Evolutionary conservation across 2,888 invertebrate genomes (phyloP).

Genomic region (Tuta absoluta): DNA sequence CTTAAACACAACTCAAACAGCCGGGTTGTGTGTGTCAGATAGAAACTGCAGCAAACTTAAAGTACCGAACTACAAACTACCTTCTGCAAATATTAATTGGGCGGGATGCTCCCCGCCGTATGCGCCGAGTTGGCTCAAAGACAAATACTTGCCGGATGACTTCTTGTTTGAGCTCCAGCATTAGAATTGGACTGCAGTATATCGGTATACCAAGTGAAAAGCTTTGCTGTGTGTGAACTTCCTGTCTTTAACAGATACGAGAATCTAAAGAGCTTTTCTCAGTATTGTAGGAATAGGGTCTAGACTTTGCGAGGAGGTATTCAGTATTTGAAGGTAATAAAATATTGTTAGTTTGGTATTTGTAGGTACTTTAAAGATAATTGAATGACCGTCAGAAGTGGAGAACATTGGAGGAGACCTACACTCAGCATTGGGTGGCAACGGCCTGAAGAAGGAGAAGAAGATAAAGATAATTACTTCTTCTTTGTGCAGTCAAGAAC

Average conservation of each 20-base stretch:
- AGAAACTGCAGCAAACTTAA: slow-evolving; percentile 57
- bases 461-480: too few relatives aligned
- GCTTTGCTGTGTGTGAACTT: slow-evolving; percentile 1
- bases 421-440: too few relatives aligned
- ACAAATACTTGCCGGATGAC: slow-evolving; percentile 56
- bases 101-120: slow-evolving; percentile 50
- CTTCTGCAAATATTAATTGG: slow-evolving; percentile 68
- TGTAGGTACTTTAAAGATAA: too few relatives aligned
- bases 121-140: slow-evolving; percentile 54
- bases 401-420: too few relatives aligned
- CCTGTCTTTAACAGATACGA: not conserved
- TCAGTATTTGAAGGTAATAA: too few relatives aligned
- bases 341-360: too few relatives aligned
- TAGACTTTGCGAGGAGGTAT: too few relatives aligned
- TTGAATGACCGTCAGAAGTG: too few relatives aligned
- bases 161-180: slow-evolving; percentile 48
- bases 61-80: slow-evolving; percentile 62
- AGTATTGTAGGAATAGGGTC: too few relatives aligned
- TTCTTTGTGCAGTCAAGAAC: too few relatives aligned
- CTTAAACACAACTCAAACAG: slow-evolving; percentile 20
- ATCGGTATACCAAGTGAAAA: not conserved
- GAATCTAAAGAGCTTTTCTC: too few relatives aligned
- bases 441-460: too few relatives aligned
- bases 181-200: slow-evolving; percentile 38
- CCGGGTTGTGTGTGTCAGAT: slow-evolving; percentile 37